phyloP scores from a whole-genome alignment of 2,113 vertebrate species.

The Pachycephala philippinensis region DNA sequence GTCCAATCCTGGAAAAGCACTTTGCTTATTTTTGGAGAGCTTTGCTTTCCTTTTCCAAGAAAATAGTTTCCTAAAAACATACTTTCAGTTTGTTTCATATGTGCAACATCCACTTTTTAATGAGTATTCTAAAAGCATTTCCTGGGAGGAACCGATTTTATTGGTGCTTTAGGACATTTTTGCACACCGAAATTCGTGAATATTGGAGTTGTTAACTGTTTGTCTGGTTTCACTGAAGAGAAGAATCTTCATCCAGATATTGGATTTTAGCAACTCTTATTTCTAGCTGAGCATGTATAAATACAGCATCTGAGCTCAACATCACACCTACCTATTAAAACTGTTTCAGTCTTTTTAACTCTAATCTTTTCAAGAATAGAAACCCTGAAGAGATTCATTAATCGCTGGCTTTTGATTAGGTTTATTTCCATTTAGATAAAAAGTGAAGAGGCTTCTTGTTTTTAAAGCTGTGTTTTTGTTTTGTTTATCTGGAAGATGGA shows the following conservation, averaged over 20 bases:
- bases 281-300: neutral
- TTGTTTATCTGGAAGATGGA: conserved; percentile 10
- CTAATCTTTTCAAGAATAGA: conserved; percentile 24
- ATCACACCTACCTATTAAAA: conserved; percentile 2
- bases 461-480: neutral
- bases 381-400: conserved; percentile 34
- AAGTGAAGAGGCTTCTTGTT: conserved; percentile 11
- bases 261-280: neutral
- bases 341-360: neutral
- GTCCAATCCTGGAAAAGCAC: neutral
- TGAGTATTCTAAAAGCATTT: neutral
- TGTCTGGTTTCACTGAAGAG: neutral
- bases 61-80: neutral
- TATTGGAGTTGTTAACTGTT: neutral
- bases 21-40: neutral
- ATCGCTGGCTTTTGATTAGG: conserved; percentile 23
- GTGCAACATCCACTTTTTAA: neutral
- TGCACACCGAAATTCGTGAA: neutral
- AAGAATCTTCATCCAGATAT: neutral
- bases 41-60: neutral
- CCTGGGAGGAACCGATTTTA: neutral
- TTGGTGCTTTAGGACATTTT: neutral
- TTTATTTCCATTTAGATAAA: conserved; percentile 50
- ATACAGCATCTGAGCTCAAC: neutral
- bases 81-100: neutral